Base-by-base conservation (phyloP, 2,888 invertebrate species). In the Pseudococcus longispinus region DNA sequence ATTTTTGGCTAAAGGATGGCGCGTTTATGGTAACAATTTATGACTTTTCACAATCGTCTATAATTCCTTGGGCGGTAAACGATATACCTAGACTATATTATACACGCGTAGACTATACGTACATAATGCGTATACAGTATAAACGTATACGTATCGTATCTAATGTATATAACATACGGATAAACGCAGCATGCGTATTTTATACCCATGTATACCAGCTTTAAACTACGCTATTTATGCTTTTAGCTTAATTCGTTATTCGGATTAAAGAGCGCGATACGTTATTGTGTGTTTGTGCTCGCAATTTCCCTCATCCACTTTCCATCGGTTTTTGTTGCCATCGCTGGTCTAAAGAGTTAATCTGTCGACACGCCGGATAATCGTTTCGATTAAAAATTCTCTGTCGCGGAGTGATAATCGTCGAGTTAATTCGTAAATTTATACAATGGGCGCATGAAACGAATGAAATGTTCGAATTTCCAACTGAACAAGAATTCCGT, bases 241-340 rank as follows among this genome's bases (percentile, higher is more conserved):
- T 70, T 70, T 70, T 70, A 70, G 70, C 70, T 70, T 70, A 70
- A 70, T 70, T 70, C 70, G 29, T 70, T 70, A 70, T 70, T 70
- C 70, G 70, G 70, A 70, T 70, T 70, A 70, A 70, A 70, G 70
- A 70, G 70, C 70, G 70, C 70, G 70, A 70, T 70, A 70, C 70
- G 70, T 70, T 60, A 60, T 60, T 60, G 60, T 20, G 60, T 60
- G 60, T 60, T 23, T 23, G 23, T 23, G 60, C 60, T 60, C 23
- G 60, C 60, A 60, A 60, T 60, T 13, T 60, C 23, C 15, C 23
- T 60, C 23, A 23, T 2, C 9, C 60, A 23, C 23, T 5, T 37
- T 4, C 37, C 37, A 37, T 37, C 9, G 37, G 37, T 37, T 37
- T 37, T 37, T 23, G 70, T 70, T 70, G 29, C 70, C 29, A 70